These are phyloP conservation scores for Pedicia rivosa DNA, from an alignment of 2,888 invertebrate genomes.

Conservation along the genomic window DNA sequence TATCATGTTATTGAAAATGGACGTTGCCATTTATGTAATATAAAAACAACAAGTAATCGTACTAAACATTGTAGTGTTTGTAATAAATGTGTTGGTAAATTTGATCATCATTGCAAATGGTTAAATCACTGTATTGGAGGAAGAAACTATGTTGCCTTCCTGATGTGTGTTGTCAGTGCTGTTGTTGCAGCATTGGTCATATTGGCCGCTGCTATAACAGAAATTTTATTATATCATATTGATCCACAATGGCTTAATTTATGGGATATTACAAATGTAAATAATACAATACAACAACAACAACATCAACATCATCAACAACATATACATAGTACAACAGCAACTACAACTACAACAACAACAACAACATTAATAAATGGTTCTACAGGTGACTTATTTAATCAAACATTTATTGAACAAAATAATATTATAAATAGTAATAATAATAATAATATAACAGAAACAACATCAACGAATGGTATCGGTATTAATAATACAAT, in stretches of 20 bases:
- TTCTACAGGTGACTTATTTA: conserved; percentile 9
- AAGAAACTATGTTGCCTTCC: conserved; percentile 73
- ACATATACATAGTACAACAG: conserved; percentile 9
- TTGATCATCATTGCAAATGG: conserved; percentile 99
- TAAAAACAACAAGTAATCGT: conserved; percentile 51
- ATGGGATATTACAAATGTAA: conserved; percentile 5
- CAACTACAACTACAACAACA: conserved; percentile 8
- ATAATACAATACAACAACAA: conserved; percentile 1
- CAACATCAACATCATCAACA: conserved; percentile 5
- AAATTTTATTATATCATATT: conserved; percentile 47
- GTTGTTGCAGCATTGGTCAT: conserved; percentile 55
- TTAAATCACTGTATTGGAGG: conserved; percentile 92
- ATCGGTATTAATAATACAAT: conserved; percentile 38
- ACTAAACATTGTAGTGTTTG: conserved; percentile 94
- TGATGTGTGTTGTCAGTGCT: conserved; percentile 65
- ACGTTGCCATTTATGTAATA: conserved; percentile 82
- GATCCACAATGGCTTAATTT: conserved; percentile 38
- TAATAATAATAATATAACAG: conserved; percentile 9
- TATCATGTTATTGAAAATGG: conserved; percentile 92
- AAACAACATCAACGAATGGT: conserved; percentile 15
- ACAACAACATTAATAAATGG: conserved; percentile 7
- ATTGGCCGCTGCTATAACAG: conserved; percentile 49
- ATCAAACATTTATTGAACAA: conserved; percentile 8
- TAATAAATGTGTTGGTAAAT: conserved; percentile 90
- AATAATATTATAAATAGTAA: conserved; percentile 1